Evolutionary conservation across 2,113 vertebrate species (phyloP).

Genomic region (Grantiella picta): DNA sequence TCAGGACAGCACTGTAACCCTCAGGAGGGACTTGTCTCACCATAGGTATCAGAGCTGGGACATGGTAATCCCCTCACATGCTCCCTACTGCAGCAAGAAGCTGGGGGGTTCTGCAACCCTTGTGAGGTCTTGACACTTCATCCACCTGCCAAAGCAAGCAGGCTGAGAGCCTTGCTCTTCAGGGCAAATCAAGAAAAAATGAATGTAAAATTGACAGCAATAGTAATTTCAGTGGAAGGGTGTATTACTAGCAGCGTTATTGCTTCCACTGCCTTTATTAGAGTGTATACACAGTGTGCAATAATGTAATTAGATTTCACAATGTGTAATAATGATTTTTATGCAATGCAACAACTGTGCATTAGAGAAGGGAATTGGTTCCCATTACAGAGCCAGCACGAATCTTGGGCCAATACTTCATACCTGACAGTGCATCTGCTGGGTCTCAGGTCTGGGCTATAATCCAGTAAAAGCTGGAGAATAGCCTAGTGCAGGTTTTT

Average conservation of each 20-base stretch:
- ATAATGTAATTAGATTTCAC: conserved; percentile 48
- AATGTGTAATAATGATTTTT: conserved; percentile 14
- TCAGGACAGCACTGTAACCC: not conserved
- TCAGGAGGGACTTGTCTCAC: not conserved
- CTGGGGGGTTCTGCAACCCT: not conserved
- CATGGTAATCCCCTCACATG: not conserved
- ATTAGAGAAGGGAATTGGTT: conserved; percentile 3
- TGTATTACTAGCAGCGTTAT: not conserved
- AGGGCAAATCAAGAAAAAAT: not conserved
- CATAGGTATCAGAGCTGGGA: not conserved
- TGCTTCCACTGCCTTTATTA: conserved; percentile 10
- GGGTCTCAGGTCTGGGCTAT: not conserved
- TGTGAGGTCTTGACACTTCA: not conserved
- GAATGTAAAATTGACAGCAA: not conserved
- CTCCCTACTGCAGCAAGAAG: not conserved
- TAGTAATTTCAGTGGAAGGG: not conserved
- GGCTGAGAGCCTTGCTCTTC: not conserved
- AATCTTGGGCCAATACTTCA: not conserved
- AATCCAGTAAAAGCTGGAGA: not conserved
- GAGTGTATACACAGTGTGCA: not conserved
- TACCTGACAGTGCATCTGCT: not conserved
- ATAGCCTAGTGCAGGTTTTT: not conserved
- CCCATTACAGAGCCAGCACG: not conserved
- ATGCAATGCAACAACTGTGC: not conserved
- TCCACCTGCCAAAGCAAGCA: not conserved